Percentiles rank a stretch among this genome's conserved stretches.
phyloP scores from a whole-genome alignment of 2,888 invertebrate genomes.

The Papilio gigon region DNA sequence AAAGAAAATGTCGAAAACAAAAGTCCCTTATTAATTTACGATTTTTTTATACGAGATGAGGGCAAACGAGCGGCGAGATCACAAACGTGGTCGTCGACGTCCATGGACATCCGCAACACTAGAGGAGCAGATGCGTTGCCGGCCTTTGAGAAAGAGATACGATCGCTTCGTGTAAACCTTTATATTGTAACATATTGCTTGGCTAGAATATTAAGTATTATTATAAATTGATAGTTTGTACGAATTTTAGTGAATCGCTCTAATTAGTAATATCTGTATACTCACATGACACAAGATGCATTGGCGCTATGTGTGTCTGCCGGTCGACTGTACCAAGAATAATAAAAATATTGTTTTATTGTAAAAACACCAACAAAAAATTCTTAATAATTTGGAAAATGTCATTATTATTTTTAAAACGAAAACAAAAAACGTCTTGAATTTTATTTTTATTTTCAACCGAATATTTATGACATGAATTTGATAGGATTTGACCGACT shows the following conservation, averaged over 20 bases:
- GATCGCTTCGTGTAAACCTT: no score
- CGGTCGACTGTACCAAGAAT: conserved; percentile 40
- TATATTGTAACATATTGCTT: no score
- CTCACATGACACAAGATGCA: conserved; percentile 37
- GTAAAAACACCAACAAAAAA: background rate
- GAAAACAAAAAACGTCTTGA: background rate
- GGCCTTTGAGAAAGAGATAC: no score
- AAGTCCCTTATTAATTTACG: background rate
- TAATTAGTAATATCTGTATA: conserved; percentile 18
- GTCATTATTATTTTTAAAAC: background rate
- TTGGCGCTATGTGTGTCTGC: conserved; percentile 24
- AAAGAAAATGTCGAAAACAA: background rate
- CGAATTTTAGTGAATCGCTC: background rate
- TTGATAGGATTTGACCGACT: conserved; percentile 22
- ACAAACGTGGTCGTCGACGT: no score
- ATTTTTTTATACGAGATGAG: no score
- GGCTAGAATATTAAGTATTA: background rate
- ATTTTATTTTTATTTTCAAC: background rate
- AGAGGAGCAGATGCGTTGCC: no score
- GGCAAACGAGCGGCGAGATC: no score
- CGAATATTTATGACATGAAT: background rate
- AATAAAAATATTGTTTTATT: conserved; percentile 38
- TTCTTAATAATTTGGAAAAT: background rate
- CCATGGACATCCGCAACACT: no score
- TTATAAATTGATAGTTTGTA: background rate